These are phyloP conservation scores for Tinamus guttatus DNA, from an alignment of 2,113 vertebrate species.

Conservation along the genomic window DNA sequence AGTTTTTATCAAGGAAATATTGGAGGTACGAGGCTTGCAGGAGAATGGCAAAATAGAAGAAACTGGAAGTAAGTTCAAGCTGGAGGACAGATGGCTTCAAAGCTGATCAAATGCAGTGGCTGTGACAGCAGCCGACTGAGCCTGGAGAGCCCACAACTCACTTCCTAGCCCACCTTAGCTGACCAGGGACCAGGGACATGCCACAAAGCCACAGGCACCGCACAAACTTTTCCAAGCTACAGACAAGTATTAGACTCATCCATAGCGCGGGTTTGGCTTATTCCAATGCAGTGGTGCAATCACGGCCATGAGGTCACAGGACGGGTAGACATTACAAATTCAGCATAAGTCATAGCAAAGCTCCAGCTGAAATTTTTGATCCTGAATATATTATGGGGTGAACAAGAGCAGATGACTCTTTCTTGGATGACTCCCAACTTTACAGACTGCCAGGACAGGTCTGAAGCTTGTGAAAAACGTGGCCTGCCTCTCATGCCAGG, in stretches of 20 bases:
- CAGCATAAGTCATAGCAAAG: background rate
- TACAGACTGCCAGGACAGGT: background rate
- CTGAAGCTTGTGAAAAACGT: background rate
- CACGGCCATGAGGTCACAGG: background rate
- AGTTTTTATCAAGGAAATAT: background rate
- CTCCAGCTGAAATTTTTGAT: background rate
- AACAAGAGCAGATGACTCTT: background rate
- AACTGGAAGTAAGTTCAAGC: background rate
- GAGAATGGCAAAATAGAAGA: background rate
- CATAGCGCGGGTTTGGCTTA: background rate
- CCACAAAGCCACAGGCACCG: background rate
- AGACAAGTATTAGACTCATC: background rate
- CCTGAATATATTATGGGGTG: rapidly evolving
- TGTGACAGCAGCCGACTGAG: background rate
- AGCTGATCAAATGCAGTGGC: background rate
- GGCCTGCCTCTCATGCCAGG: background rate
- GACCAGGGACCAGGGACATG: background rate
- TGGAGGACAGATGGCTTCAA: background rate
- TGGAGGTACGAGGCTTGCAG: background rate
- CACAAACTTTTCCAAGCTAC: background rate
- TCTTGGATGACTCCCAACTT: background rate
- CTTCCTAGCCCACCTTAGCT: background rate
- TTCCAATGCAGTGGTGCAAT: background rate
- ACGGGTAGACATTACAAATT: background rate
- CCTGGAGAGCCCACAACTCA: background rate